Percentiles rank a stretch among this genome's conserved stretches.
Evolutionary conservation across 2,113 vertebrate species (phyloP).

Genomic region (Oreochromis tanganicae): DNA sequence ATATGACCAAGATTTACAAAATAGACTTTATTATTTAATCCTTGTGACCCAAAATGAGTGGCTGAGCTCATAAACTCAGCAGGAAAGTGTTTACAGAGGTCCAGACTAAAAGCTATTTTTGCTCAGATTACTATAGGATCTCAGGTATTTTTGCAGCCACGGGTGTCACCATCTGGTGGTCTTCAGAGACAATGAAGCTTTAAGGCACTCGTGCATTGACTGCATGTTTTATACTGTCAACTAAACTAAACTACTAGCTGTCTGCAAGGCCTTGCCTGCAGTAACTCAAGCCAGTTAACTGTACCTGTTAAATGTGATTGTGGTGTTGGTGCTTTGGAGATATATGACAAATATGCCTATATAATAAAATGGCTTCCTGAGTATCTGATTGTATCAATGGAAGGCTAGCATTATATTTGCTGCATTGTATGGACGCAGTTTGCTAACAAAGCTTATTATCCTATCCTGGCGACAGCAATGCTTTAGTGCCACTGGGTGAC

Average conservation of each 20-base stretch:
- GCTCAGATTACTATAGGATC: not conserved
- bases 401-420: not conserved
- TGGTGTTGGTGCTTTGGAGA: not conserved
- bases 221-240: not conserved
- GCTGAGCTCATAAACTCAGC: not conserved
- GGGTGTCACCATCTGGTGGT: rapidly evolving
- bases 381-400: not conserved
- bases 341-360: not conserved
- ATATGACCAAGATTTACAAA: not conserved
- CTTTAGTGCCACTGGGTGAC: not conserved
- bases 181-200: not conserved
- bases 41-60: not conserved
- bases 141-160: not conserved
- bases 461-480: not conserved
- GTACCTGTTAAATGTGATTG: not conserved
- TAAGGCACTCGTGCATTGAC: not conserved
- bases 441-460: not conserved
- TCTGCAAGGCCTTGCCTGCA: not conserved
- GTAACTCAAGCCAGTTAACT: not conserved
- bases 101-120: not conserved
- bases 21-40: not conserved
- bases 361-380: not conserved
- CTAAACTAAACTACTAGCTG: not conserved
- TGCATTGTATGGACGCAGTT: not conserved
- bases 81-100: not conserved